These are phyloP conservation scores for Poecilia wingei DNA, from an alignment of 2,797 vertebrate genomes.

Conservation along the genomic window DNA sequence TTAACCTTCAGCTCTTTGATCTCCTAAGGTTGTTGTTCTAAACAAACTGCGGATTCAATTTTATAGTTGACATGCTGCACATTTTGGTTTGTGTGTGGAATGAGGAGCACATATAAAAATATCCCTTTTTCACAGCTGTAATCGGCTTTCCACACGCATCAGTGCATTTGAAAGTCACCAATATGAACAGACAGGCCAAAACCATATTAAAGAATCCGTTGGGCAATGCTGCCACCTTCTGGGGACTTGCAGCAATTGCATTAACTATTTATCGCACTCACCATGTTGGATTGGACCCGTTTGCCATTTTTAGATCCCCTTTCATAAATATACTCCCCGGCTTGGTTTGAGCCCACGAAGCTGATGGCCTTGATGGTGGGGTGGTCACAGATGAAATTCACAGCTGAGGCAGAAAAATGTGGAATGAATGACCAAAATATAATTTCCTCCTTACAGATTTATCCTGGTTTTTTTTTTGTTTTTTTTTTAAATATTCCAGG, in stretches of 20 bases:
- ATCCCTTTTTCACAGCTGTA: constrained; percentile 21
- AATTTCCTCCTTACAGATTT: neutral
- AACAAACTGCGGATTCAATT: constrained; percentile 25
- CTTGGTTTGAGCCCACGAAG: constrained; percentile 97
- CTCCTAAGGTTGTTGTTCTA: constrained; percentile 35
- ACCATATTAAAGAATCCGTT: constrained; percentile 16
- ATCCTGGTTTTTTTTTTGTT: neutral
- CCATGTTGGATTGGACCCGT: constrained; percentile 98
- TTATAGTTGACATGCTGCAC: constrained; percentile 15
- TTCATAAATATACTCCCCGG: constrained; percentile 96
- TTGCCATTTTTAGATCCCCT: constrained; percentile 94
- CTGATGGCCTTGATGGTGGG: constrained; percentile 94
- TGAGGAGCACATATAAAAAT: constrained; percentile 3
- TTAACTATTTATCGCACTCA: constrained; percentile 62
- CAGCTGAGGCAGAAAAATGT: constrained; percentile 80
- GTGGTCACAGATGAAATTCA: constrained; percentile 96
- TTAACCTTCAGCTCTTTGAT: constrained; percentile 55
- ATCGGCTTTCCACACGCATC: constrained; percentile 9
- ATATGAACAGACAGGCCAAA: no score
- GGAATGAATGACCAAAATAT: neutral
- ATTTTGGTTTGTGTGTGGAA: constrained; percentile 8
- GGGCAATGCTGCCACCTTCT: constrained; percentile 74
- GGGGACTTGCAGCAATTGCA: constrained; percentile 42
- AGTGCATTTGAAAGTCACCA: constrained; percentile 3
- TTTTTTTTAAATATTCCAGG: neutral